These are phyloP conservation scores for Trichopria drosophilae DNA, from an alignment of 2,888 invertebrate species.

Conservation along the genomic window DNA sequence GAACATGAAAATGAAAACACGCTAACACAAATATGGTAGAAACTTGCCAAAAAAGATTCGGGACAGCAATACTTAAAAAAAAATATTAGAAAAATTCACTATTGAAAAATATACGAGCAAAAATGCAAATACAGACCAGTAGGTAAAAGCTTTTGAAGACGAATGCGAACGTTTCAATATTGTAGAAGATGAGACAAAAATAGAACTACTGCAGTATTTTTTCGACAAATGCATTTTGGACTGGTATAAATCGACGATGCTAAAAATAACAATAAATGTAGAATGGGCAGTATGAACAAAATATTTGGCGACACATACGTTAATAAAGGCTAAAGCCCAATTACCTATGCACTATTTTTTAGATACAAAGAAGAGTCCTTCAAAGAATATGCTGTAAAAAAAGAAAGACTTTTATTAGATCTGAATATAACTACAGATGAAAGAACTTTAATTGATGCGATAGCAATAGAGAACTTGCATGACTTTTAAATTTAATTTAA, in stretches of 20 bases:
- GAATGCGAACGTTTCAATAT: conserved; percentile 36
- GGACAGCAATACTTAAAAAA: conserved; percentile 30
- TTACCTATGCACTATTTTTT: conserved; percentile 36
- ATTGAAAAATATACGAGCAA: conserved; percentile 33
- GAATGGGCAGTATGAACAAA: conserved; percentile 40
- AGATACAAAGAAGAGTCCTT: conserved; percentile 40
- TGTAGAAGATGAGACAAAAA: conserved; percentile 30
- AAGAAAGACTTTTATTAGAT: conserved; percentile 32
- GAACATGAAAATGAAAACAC: conserved; percentile 4
- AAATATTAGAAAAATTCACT: conserved; percentile 34
- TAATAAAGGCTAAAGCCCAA: conserved; percentile 40
- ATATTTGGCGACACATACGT: conserved; percentile 38
- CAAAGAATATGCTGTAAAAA: conserved; percentile 35
- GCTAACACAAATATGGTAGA: conserved; percentile 19
- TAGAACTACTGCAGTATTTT: conserved; percentile 35
- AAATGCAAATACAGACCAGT: conserved; percentile 35
- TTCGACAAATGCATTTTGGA: conserved; percentile 34
- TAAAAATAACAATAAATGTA: conserved; percentile 33
- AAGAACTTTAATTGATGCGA: conserved; percentile 23
- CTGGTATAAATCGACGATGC: conserved; percentile 34
- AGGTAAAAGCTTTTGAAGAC: conserved; percentile 37
- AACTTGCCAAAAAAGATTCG: conserved; percentile 33
- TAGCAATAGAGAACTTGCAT: no score
- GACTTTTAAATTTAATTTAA: no score
- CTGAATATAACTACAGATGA: conserved; percentile 25